These are phyloP conservation scores for Potorous gilbertii DNA, from an alignment of 2,797 vertebrate genomes.

Conservation along the genomic window DNA sequence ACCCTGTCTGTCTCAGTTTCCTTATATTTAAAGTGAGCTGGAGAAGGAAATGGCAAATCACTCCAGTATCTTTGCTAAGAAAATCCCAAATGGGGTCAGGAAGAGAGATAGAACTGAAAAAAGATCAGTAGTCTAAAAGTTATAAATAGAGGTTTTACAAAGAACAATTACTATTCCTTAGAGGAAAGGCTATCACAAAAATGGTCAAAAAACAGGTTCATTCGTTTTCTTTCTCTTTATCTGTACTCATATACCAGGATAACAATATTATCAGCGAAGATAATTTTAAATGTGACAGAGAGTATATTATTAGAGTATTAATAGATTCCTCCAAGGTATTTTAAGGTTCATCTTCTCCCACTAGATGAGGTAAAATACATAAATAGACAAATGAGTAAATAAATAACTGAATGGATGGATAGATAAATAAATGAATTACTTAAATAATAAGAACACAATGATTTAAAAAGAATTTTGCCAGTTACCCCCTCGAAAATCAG, in stretches of 20 bases:
- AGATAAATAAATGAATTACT: not conserved
- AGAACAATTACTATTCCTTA: not conserved
- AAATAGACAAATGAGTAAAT: no score
- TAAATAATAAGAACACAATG: not conserved
- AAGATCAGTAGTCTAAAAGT: not conserved
- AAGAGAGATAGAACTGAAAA: not conserved
- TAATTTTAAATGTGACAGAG: not conserved
- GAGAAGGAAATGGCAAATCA: not conserved
- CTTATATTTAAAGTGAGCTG: not conserved
- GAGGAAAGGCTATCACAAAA: not conserved
- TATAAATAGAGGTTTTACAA: conserved; percentile 12
- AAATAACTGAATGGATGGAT: not conserved
- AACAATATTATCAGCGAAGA: not conserved
- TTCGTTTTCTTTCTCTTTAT: not conserved
- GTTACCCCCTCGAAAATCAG: not conserved
- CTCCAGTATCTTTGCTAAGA: not conserved
- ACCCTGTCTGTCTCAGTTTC: not conserved
- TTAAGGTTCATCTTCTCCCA: not conserved
- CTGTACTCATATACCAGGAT: not conserved
- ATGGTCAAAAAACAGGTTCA: not conserved
- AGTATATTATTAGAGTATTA: not conserved
- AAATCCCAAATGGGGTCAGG: not conserved
- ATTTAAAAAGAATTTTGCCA: not conserved
- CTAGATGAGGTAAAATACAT: not conserved
- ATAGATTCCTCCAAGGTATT: not conserved